Evolutionary conservation across 1,140 invertebrate genomes (phyloP), one percentile per base, ranked within the genome.

Genomic region (Papilio aristodemus): DNA sequence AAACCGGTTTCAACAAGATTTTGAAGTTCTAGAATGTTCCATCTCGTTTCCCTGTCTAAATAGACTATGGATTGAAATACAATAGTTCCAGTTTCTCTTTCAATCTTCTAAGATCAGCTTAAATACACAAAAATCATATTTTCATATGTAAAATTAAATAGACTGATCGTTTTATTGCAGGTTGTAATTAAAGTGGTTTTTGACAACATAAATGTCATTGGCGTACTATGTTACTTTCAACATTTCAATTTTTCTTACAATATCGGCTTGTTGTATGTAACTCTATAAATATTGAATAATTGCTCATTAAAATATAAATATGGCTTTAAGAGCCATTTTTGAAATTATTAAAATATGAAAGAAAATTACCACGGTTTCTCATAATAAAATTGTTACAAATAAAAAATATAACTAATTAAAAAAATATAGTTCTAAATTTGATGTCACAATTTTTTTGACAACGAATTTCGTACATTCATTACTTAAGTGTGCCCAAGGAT

Each of bases 1-100:
- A 95, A 57, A 59, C n/a, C 0, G 11, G 14, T 19, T 97, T 97
- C 78, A 97, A 97, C 87, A 96, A 97, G 91, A 97, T 97, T 78
- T 89, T 97, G 19, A 95, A 97, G 77, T 97, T 43, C 62, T 64
- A 64, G 62, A 64, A 64, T 19, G 9, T 17, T 36, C 25, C n/a
- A n/a, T 14, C 41, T 14, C 17, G 8, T 54, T 22, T 17, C 19
- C 9, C 22, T 54, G 19, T 54, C 22, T 6, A 4, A 1, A 41
- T 59, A 19, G 39, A 46, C 11, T 43, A 38, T 43, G 27, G n/a
- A 25, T 39, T n/a, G n/a, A n/a, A n/a, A n/a, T 14, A 36, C 14
- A 14, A 1, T 50, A 57, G 46, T 54, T 54, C 10, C 11, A 67
- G 14, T 19, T 17, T 17, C 36, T 67, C 27, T 67, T 67, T 10